Conservation (phyloP, 2,888 invertebrate genomes). For the Calliscelio sp. region DNA sequence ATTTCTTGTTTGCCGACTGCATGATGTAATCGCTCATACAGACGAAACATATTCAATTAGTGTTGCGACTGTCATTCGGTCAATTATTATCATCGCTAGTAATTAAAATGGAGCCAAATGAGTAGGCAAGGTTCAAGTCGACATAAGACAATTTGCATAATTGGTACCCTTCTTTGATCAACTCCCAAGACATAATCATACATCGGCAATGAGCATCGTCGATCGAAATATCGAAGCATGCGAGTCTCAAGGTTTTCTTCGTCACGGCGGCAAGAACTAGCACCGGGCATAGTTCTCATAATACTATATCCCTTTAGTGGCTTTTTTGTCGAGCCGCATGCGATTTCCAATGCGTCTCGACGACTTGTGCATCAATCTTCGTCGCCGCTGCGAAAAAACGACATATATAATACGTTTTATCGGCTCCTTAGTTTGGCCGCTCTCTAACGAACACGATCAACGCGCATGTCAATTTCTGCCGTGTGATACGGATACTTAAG, state of each 20-base stretch:
- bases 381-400: conserved; percentile 73
- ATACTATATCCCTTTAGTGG: conserved; percentile 31
- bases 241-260: conserved; percentile 31
- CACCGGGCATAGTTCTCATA: conserved; percentile 56
- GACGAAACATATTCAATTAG: conserved; percentile 37
- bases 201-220: conserved; percentile 39
- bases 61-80: conserved; percentile 33
- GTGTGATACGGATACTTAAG: conserved; percentile 72
- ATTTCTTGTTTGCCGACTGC: neutral
- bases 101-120: conserved; percentile 63
- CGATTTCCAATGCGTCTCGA: conserved; percentile 74
- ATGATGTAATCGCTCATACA: conserved; percentile 28
- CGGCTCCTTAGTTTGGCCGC: conserved; percentile 64
- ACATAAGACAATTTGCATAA: conserved; percentile 57
- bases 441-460: conserved; percentile 66
- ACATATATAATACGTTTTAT: conserved; percentile 77
- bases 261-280: conserved; percentile 41
- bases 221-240: conserved; percentile 54
- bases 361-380: conserved; percentile 76
- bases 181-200: conserved; percentile 52
- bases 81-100: conserved; percentile 50
- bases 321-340: conserved; percentile 66
- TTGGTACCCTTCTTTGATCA: conserved; percentile 57
- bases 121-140: conserved; percentile 44
- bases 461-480: conserved; percentile 61